Evolutionary conservation across 2,888 invertebrate genomes (phyloP), one percentile per base, ranked within the genome.

Genomic region (Phlogophora meticulosa): DNA sequence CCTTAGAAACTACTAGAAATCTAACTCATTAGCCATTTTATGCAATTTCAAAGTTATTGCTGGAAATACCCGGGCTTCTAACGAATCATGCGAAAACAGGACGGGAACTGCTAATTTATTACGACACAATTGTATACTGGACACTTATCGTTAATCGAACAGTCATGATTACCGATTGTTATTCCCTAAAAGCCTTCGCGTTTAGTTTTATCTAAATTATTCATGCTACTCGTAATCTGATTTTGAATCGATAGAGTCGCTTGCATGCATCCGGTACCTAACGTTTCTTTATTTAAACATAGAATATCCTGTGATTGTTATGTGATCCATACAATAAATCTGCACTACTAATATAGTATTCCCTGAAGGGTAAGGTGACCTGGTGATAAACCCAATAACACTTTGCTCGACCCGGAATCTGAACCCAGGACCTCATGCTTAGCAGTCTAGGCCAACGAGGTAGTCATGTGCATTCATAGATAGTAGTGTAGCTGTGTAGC

Each of bases 151-250:
- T 32, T 59, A 38, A 42, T 76, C 57, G 45, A 62, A 34, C 13
- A 28, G 13, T 63, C 38, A 40, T 28, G 38, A 70, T 45, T 57
- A 48, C 46, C 38, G 46, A 48, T 57, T 70, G 7, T 20, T 51
- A 46, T 52, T 46, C 2, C 15, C 0, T 13, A 10, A 24, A 43
- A 2, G 9, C 55, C 38, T 38, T 57, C 48, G 22, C 15, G 20
- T 53, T 53, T 57, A 34, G 32, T 42, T 52, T 60, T 24, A 55
- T 49, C 32, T 13, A 24, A 20, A 38, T 46, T 56, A 11, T 49
- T 57, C 11, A 42, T 11, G 40, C 38, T 10, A 34, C 5, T 24
- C 4, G 20, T 32, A n/a, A 36, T 46, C 15, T n/a, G 13, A 0
- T 10, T 42, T 38, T 17, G 20, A 42, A 46, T 42, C 38, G 2